Evolutionary conservation across 2,113 vertebrate species (phyloP), one percentile per base, ranked within the genome.

Genomic region (Turnix velox): DNA sequence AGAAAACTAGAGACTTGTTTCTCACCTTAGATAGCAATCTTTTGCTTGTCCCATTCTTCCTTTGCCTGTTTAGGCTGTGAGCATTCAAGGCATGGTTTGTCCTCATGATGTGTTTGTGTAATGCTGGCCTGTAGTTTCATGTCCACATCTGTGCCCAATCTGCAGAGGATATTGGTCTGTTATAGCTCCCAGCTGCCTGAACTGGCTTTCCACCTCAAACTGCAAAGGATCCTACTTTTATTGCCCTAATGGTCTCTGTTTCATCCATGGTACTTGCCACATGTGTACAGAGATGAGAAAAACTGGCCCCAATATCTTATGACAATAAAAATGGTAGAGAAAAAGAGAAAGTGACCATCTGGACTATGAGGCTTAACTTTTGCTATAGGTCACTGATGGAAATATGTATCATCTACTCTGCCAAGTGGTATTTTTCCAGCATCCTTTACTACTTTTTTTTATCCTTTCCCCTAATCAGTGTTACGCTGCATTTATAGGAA

Each of bases 91-190:
- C 87, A 77, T 4, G 17, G 59, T 33, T 51, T 92, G 78, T 79
- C 84, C 84, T 7, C 82, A 9, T 79, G 94, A 62, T 49, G 18
- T 86, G 81, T 91, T 96, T 96, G 81, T 93, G 89, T 95, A 96
- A 93, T 66, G 0, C 95, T 93, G 88, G 89, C 91, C 84, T 84
- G 43, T 74, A 82, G 78, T 71, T 92, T 25, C 84, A 74, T 74
- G 77, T 92, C 84, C 94, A 79, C 94, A 96, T 95, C 94, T 96
- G 96, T 87, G 89, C 89, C 78, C 37, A 15, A 89, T 95, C 92
- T 85, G 89, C 74, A 73, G 67, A 94, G 95, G 95, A 95, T 95
- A 94, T 96, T 95, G 74, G 89, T 82, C 84, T 85, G 46, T 91
- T 93, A 96, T 43, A 87, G 89, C 39, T 95, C 87, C 94, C 94